Percentiles rank a stretch among this genome's conserved stretches.
phyloP scores from a whole-genome alignment of 2,113 vertebrate genomes.

The Etia nguti region DNA sequence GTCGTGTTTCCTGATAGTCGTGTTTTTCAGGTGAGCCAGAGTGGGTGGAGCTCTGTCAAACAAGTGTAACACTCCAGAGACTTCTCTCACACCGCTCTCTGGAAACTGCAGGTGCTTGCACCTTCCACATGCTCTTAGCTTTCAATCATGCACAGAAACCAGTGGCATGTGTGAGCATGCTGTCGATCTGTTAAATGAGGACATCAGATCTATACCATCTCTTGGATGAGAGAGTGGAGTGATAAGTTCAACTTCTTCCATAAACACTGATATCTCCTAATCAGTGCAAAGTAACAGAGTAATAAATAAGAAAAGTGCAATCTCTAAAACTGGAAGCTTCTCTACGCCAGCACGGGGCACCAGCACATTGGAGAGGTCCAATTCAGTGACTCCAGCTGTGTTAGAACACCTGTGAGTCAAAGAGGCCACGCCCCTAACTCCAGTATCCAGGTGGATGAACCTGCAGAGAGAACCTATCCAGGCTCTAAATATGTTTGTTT shows the following conservation, averaged over 20 bases:
- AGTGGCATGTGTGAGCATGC: not conserved
- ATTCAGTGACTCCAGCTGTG: not conserved
- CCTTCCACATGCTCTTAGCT: not conserved
- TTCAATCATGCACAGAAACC: not conserved
- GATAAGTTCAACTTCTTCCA: not conserved
- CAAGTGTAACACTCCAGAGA: not conserved
- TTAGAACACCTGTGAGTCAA: not conserved
- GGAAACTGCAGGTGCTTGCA: not conserved
- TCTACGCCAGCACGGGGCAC: not conserved
- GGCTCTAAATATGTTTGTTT: not conserved
- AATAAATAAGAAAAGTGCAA: not conserved
- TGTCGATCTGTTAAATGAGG: rapidly evolving
- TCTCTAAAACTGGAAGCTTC: not conserved
- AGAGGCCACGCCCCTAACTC: not conserved
- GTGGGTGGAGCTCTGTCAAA: not conserved
- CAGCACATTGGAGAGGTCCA: not conserved
- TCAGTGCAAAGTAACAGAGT: not conserved
- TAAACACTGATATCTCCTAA: not conserved
- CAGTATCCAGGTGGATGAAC: not conserved
- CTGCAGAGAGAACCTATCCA: not conserved
- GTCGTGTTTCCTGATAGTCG: not conserved
- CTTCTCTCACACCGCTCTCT: not conserved
- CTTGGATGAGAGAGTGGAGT: not conserved
- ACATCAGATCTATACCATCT: rapidly evolving
- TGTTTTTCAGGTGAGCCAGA: not conserved